A percentile compares a stretch with the other conserved stretches of the same genome.
Conservation (phyloP, 1,140 invertebrate species). For the Parapsyche elsis region DNA sequence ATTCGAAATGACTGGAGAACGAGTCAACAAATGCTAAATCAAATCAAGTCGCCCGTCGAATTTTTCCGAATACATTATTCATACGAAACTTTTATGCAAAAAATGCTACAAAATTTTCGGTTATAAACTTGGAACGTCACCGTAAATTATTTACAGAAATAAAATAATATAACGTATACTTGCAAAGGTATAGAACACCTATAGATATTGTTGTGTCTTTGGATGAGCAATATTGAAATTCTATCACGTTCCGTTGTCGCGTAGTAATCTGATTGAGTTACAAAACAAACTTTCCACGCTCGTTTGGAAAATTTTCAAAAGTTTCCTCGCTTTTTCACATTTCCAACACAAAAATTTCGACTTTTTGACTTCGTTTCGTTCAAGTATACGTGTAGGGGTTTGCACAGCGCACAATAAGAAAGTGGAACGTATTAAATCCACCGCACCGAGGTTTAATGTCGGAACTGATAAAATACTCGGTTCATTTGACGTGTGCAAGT, state of each 20-base stretch:
- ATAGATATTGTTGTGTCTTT: not conserved
- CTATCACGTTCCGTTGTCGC: constrained; percentile 50
- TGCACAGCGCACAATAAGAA: not conserved
- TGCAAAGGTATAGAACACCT: not conserved
- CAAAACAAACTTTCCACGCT: constrained; percentile 54
- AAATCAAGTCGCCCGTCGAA: not conserved
- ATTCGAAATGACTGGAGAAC: not conserved
- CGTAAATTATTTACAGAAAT: not conserved
- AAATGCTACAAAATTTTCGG: not conserved
- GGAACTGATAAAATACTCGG: no score
- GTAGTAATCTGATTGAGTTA: constrained; percentile 55
- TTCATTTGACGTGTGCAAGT: not conserved
- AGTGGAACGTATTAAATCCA: no score
- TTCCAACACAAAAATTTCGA: constrained; percentile 36
- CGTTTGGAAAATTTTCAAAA: constrained; percentile 52
- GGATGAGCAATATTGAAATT: constrained; percentile 51
- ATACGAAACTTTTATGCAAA: not conserved
- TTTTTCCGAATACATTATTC: constrained; percentile 15
- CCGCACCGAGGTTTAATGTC: no score
- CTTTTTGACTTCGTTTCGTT: constrained; percentile 33
- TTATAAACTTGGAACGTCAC: not conserved
- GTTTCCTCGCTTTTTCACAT: constrained; percentile 42
- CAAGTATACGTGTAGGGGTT: not conserved
- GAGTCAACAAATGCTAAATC: constrained; percentile 7
- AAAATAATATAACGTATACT: not conserved